phyloP scores from a whole-genome alignment of 2,797 vertebrate genomes.

The Myiothlypis chrysogaster region DNA sequence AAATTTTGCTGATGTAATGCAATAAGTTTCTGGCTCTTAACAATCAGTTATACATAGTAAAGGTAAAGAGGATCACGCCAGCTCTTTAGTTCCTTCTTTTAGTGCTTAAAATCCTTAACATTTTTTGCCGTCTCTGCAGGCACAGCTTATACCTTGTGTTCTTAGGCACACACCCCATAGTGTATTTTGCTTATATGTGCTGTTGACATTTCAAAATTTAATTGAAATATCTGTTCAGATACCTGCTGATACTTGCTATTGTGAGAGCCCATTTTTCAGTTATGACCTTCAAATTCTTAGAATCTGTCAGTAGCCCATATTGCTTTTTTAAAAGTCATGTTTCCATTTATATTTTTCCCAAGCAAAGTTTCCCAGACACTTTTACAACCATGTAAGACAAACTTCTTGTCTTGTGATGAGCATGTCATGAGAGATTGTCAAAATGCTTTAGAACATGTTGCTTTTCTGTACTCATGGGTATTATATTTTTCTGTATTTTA shows the following conservation, averaged over 20 bases:
- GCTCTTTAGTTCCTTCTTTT: not conserved
- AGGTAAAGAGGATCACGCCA: not conserved
- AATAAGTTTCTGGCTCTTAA: not conserved
- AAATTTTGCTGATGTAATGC: not conserved
- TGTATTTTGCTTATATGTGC: not conserved
- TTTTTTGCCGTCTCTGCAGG: not conserved
- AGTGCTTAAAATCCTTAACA: not conserved
- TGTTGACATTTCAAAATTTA: not conserved
- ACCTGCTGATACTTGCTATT: not conserved
- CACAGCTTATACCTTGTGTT: not conserved
- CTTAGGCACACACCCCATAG: not conserved
- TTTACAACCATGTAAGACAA: not conserved
- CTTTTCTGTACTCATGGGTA: not conserved
- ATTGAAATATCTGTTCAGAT: not conserved
- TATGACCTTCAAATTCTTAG: not conserved
- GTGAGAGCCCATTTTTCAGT: not conserved
- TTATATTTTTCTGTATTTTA: not conserved
- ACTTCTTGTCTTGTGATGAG: not conserved
- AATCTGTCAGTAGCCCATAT: not conserved
- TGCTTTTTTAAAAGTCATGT: not conserved
- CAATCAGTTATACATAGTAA: not conserved
- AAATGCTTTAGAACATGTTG: not conserved
- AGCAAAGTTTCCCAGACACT: not conserved
- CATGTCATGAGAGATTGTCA: not conserved
- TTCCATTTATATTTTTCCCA: slow-evolving; percentile 1